Evolutionary conservation across 2,888 invertebrate species (phyloP), one percentile per base, ranked within the genome.

Genomic region (Zaprionus bogoriensis): DNA sequence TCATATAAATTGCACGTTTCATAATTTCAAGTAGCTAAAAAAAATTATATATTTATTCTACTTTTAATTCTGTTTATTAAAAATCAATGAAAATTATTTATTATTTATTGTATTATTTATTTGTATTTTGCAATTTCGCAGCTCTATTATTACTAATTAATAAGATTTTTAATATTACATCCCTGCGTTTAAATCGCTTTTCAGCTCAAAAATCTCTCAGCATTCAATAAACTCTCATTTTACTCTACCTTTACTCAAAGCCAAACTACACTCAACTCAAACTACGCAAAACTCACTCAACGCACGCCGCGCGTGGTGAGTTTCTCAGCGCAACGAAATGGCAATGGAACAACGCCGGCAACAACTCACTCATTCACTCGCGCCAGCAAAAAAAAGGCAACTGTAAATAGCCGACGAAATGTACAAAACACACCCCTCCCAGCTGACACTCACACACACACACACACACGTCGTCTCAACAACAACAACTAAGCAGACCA

Each of bases 401-500:
- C 19, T 59, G 70, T 64, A 67, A 78, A 82, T 66, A 78, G 75
- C 63, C 57, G 84, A 67, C 67, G 85, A 85, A 78, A 79, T 66
- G 63, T 72, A 60, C 9, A 67, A 64, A 80, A 74, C 82, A 68
- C 79, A 70, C 78, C 68, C 72, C 67, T 62, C 46, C 77, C 58
- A 28, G 20, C 51, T 55, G 36, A 27, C 42, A 50, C 41, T 23
- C 53, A 20, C 54, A 57, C 76, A 48, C 46, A 41, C 38, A 47
- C 57, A 41, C 48, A 47, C 53, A 44, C 67, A 36, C 48, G 48
- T 42, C 51, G 22, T 41, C 14, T 19, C 58, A 64, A 50, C 47
- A 68, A 61, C 62, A 65, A 53, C 68, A 61, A 10, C 63, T 61
- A 62, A 62, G 47, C 69, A 67, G 69, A 67, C 73, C 82, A 89